Evolutionary conservation across 2,888 invertebrate genomes (phyloP).

Genomic region (Cantharis flavilabris): DNA sequence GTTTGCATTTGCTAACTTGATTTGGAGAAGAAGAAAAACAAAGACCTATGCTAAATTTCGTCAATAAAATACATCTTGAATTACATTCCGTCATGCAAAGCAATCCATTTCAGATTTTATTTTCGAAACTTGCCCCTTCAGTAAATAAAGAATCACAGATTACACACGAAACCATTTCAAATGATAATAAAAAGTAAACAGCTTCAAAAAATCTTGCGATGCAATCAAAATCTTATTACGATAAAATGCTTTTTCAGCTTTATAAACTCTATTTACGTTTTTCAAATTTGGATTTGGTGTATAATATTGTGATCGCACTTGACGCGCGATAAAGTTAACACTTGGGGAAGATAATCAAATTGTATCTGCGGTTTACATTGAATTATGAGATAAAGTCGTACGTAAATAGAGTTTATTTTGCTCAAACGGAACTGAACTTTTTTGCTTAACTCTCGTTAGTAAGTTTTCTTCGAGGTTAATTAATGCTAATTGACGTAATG

Average conservation of each 20-base stretch:
- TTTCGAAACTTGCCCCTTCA: not conserved
- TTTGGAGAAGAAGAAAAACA: not conserved
- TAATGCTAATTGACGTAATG: not conserved
- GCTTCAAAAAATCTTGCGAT: not conserved
- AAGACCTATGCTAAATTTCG: not conserved
- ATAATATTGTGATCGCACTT: not conserved
- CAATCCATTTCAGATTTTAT: not conserved
- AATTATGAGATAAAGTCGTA: conserved; percentile 1
- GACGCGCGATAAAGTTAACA: conserved; percentile 13
- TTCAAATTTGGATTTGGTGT: not conserved
- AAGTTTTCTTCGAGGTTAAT: not conserved
- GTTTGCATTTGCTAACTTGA: not conserved
- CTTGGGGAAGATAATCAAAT: conserved; percentile 5
- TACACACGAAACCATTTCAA: not conserved
- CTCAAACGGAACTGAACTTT: not conserved
- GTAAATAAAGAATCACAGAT: not conserved
- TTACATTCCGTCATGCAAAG: not conserved
- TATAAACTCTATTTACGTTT: not conserved
- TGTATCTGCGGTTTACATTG: conserved; percentile 12
- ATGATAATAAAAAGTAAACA: not conserved
- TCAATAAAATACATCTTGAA: not conserved
- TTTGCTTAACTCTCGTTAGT: not conserved
- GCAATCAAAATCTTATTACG: not conserved
- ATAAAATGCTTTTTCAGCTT: not conserved
- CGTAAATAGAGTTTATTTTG: not conserved